Percentiles rank a stretch among this genome's conserved stretches.
Conservation (phyloP, 2,113 vertebrate genomes). For the Ictidomys tridecemlineatus region DNA sequence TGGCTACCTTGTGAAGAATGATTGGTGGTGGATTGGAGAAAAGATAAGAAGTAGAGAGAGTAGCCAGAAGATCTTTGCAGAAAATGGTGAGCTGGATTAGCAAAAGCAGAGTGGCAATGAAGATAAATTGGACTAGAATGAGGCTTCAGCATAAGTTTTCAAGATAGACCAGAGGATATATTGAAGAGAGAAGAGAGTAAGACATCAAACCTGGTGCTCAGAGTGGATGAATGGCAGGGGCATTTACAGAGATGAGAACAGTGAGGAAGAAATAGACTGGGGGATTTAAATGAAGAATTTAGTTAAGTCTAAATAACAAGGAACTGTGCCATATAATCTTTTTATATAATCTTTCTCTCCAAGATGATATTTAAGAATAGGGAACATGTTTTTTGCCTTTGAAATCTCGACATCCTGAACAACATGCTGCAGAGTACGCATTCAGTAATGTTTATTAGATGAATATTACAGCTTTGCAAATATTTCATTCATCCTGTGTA, state of each 20-base stretch:
- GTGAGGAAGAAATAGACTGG: background rate
- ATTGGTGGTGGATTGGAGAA: background rate
- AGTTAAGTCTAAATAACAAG: constrained; percentile 1
- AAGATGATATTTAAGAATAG: constrained; percentile 28
- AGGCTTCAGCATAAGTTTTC: background rate
- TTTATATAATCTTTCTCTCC: constrained; percentile 24
- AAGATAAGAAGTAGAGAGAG: background rate
- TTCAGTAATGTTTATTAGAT: constrained; percentile 38
- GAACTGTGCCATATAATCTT: background rate
- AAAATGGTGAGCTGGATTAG: background rate
- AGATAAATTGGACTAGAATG: background rate
- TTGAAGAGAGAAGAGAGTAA: background rate
- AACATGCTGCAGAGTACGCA: background rate
- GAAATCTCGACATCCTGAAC: constrained; percentile 13
- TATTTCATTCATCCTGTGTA: background rate
- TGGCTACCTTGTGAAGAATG: background rate
- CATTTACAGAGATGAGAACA: background rate
- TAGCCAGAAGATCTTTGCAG: background rate
- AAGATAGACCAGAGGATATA: background rate
- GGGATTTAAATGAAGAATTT: background rate
- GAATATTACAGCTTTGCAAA: constrained; percentile 42
- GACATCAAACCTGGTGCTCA: background rate
- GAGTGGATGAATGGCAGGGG: background rate
- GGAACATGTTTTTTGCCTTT: constrained; percentile 33
- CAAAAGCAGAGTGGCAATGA: background rate